Base-by-base conservation (phyloP, 2,797 vertebrate genomes). In the Salmo trutta region DNA sequence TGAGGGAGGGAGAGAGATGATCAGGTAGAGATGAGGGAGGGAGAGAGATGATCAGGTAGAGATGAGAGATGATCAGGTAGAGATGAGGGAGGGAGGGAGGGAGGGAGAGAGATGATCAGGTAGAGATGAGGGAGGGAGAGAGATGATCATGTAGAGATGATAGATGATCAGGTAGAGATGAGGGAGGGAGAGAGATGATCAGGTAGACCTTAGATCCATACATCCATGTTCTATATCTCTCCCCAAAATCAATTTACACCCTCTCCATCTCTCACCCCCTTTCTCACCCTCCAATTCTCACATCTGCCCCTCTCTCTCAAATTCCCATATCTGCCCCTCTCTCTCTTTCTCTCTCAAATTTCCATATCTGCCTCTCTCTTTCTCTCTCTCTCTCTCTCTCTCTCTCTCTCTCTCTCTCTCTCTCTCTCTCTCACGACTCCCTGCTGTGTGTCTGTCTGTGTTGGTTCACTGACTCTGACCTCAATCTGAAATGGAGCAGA, bases 401-500 rank as follows among this genome's bases (percentile, higher is more conserved):
- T 29, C 27, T 2, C 27, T 29, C 1, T 29, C 27, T 29, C 27
- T 29, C 1, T 29, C 27, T 2, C 27, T 29, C 1, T 27, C 27
- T 27, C 27, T 27, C 1, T 27, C 27, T 27, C 27, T 27, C 1
- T 27, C 27, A 1, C 8, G 10, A 21, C 24, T 4, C 10, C 64
- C n/a, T 65, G 64, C 10, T 65, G 64, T 64, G 59, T 65, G 27
- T 65, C 24, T 65, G 64, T 24, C 64, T n/a, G 51, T 52, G 51
- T 54, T 72, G 71, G 71, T 53, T 72, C 51, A 29, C 7, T 29
- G 51, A 52, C 5, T 27, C 51, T 72, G 21, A 53, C 71, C 71
- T 54, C 51, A 24, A 21, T 72, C 41, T 71, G 71, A 53, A 72
- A 72, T 56, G 71, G 15, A 54, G 71, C 71, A 52, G 51, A 73